phyloP scores from a whole-genome alignment of 2,797 vertebrate species.

The Chaetodon trifasciatus region DNA sequence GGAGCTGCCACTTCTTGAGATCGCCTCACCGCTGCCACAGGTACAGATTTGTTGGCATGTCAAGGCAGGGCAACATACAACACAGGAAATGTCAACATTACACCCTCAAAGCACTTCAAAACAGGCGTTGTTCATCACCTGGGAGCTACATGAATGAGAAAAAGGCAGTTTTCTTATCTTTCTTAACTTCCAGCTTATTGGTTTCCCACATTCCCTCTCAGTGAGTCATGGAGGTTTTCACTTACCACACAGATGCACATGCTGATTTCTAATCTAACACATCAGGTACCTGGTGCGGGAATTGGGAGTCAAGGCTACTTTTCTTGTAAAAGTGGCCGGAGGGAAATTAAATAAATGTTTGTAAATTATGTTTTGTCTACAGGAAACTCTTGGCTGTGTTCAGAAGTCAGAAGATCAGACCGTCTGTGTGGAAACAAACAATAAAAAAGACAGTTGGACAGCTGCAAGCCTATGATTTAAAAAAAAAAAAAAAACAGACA shows the following conservation, averaged over 20 bases:
- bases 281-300: background rate
- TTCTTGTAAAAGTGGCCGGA: background rate
- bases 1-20: slow-evolving; percentile 38
- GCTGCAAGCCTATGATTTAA: background rate
- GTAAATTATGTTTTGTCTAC: slow-evolving; percentile 5
- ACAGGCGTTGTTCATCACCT: background rate
- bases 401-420: slow-evolving; percentile 46
- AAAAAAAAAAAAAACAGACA: background rate
- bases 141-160: background rate
- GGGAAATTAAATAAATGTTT: background rate
- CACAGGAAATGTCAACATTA: background rate
- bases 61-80: background rate
- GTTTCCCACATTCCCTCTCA: background rate
- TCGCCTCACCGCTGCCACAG: slow-evolving; percentile 68
- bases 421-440: slow-evolving; percentile 20
- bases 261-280: background rate
- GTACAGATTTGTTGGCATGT: slow-evolving; percentile 53
- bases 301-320: background rate
- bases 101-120: background rate
- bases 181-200: background rate
- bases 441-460: slow-evolving; percentile 50
- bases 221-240: slow-evolving; percentile 10
- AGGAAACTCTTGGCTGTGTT: slow-evolving; percentile 51
- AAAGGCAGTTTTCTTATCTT: background rate
- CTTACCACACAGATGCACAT: background rate